phyloP scores from a whole-genome alignment of 2,888 invertebrate genomes.

The Galerucella calmariensis region DNA sequence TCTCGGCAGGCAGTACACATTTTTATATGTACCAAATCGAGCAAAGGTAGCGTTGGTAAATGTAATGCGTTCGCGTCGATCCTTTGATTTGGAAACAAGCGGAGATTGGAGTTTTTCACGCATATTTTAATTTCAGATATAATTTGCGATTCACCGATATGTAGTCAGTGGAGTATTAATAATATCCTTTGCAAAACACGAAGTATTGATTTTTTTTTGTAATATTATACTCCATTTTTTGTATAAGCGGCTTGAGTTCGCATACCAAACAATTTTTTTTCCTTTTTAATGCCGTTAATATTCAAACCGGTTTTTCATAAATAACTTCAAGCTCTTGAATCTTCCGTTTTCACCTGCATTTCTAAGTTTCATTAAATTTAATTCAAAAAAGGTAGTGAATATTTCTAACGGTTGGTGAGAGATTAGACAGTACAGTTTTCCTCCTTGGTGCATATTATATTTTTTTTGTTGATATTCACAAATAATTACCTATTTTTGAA shows the following conservation, averaged over 20 bases:
- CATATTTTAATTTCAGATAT: constrained; percentile 16
- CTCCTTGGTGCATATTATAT: too few relatives aligned
- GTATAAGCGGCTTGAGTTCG: background rate
- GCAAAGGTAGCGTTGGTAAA: constrained; percentile 18
- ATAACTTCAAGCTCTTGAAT: background rate
- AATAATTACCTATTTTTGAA: too few relatives aligned
- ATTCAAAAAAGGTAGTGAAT: too few relatives aligned
- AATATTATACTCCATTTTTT: constrained; percentile 2
- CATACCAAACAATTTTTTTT: background rate
- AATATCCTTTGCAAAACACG: background rate
- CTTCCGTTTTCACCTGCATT: too few relatives aligned
- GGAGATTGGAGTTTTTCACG: constrained; percentile 11
- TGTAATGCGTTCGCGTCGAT: constrained; percentile 12
- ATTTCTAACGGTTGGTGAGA: too few relatives aligned
- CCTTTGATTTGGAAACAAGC: constrained; percentile 9
- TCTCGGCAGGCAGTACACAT: constrained; percentile 34
- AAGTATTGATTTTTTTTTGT: background rate
- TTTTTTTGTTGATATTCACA: too few relatives aligned
- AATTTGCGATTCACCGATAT: constrained; percentile 8
- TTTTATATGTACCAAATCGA: constrained; percentile 32
- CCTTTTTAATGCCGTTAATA: background rate
- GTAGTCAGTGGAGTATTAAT: background rate
- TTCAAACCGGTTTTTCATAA: background rate
- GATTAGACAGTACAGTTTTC: too few relatives aligned
- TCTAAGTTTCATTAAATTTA: too few relatives aligned